Evolutionary conservation across 2,113 vertebrate genomes (phyloP).

Genomic region (Chaetops frenatus): DNA sequence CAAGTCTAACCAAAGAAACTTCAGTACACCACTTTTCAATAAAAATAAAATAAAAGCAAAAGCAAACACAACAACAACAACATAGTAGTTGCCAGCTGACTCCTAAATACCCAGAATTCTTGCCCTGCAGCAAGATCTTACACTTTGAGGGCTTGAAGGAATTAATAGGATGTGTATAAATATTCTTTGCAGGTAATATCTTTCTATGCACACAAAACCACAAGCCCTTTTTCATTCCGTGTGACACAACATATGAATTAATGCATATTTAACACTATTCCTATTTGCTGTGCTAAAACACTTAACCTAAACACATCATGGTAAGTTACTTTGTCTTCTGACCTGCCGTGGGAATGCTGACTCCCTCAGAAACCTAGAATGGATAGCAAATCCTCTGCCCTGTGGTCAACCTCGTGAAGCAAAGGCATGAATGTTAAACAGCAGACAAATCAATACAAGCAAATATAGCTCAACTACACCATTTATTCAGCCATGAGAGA

Average conservation of each 20-base stretch:
- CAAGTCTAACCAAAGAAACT: background rate
- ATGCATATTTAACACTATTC: slow-evolving; percentile 32
- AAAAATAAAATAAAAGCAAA: background rate
- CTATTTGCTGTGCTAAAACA: slow-evolving; percentile 50
- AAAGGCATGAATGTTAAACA: slow-evolving; percentile 92
- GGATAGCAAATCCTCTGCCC: slow-evolving; percentile 80
- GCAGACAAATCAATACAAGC: slow-evolving; percentile 87
- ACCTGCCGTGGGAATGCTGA: slow-evolving; percentile 68
- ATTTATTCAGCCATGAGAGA: slow-evolving; percentile 97
- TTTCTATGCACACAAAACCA: background rate
- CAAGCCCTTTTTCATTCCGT: background rate
- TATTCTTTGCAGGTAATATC: background rate
- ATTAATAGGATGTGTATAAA: background rate
- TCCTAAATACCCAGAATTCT: background rate
- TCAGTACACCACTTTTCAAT: background rate
- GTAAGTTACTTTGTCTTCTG: slow-evolving; percentile 71
- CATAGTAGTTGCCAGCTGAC: background rate
- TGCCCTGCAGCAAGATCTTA: background rate
- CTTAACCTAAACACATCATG: slow-evolving; percentile 62
- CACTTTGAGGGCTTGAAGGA: background rate
- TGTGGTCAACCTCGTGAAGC: slow-evolving; percentile 82
- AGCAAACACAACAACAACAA: background rate
- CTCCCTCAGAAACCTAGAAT: slow-evolving; percentile 70
- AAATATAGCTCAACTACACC: slow-evolving; percentile 97
- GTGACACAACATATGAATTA: background rate